A percentile compares a stretch with the other conserved stretches of the same genome.
Conservation (phyloP, 2,113 vertebrate genomes). For the Chauna torquata region DNA sequence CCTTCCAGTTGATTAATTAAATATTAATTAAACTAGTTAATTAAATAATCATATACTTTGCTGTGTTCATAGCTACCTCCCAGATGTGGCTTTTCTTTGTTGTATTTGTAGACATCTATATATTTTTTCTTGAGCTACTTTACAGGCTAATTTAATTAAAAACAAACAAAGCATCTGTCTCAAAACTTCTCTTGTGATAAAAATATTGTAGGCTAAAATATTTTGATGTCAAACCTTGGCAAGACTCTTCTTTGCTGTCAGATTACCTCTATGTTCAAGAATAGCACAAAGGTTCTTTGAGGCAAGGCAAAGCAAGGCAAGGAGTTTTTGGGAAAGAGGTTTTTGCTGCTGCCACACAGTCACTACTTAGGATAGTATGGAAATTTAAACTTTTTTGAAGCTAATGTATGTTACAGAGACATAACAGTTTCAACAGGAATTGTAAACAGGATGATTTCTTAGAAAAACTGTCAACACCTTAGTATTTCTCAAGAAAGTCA, state of each 20-base stretch:
- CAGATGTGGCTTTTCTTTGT: neutral
- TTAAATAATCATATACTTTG: neutral
- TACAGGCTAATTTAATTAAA: neutral
- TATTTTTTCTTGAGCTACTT: neutral
- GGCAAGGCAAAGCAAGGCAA: neutral
- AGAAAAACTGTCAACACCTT: constrained; percentile 4
- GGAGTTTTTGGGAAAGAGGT: neutral
- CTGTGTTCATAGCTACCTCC: neutral
- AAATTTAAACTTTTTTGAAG: constrained; percentile 52
- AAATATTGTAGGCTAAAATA: neutral
- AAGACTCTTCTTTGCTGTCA: neutral
- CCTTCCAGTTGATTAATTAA: too few relatives aligned
- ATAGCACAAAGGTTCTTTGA: neutral
- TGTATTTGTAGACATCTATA: neutral
- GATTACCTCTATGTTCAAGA: neutral
- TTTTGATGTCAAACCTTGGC: neutral
- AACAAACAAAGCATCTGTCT: neutral
- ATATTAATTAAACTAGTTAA: neutral
- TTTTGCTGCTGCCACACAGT: neutral
- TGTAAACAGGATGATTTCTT: constrained; percentile 25
- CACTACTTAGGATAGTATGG: neutral
- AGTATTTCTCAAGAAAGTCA: constrained; percentile 14
- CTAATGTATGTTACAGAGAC: neutral
- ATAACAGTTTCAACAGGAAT: constrained; percentile 22
- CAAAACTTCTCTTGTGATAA: neutral